These are phyloP conservation scores for Agriopis marginaria DNA, from an alignment of 2,888 invertebrate species.

Conservation along the genomic window DNA sequence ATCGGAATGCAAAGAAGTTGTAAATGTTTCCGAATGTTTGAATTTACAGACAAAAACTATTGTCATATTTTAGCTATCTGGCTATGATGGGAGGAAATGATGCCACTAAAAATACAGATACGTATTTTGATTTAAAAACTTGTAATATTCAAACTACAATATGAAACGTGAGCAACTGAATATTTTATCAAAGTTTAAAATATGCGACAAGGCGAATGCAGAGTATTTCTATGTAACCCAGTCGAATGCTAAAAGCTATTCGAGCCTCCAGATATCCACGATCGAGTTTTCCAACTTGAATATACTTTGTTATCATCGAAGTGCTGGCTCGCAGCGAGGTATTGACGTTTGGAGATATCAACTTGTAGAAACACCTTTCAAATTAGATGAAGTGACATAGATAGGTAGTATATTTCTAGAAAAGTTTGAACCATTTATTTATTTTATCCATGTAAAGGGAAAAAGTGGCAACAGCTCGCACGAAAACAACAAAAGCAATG, in stretches of 20 bases:
- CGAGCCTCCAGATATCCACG: constrained; percentile 58
- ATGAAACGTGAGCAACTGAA: neutral
- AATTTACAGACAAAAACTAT: too few relatives aligned
- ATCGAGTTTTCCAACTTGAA: constrained; percentile 56
- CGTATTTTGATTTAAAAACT: too few relatives aligned
- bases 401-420: neutral
- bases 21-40: too few relatives aligned
- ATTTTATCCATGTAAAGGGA: too few relatives aligned
- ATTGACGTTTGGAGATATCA: constrained; percentile 37
- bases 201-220: neutral
- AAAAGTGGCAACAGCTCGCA: neutral
- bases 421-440: too few relatives aligned
- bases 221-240: constrained; percentile 17
- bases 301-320: constrained; percentile 57
- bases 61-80: too few relatives aligned
- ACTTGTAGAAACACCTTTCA: constrained; percentile 3
- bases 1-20: too few relatives aligned
- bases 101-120: too few relatives aligned
- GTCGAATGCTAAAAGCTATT: constrained; percentile 55
- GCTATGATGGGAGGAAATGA: too few relatives aligned
- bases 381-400: constrained; percentile 10
- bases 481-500: neutral
- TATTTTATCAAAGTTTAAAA: neutral
- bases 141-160: neutral
- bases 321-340: constrained; percentile 41